A percentile compares a stretch with the other conserved stretches of the same genome.
Conservation (phyloP, 2,113 vertebrate genomes). For the Ophthalmolycus amberensis region DNA sequence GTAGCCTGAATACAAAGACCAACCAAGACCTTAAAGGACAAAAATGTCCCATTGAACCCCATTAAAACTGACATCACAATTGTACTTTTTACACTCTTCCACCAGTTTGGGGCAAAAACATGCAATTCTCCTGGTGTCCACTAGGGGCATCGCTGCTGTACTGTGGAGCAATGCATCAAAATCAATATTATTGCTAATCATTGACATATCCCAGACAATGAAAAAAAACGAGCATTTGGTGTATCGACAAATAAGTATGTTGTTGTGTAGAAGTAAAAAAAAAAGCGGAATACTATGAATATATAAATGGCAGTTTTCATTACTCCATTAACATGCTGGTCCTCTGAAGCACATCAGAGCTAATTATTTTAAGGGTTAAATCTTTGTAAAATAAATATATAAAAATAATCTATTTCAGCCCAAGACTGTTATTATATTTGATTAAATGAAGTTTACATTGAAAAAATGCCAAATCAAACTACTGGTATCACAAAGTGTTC, state of each 20-base stretch:
- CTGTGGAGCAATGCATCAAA: neutral
- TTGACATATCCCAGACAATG: neutral
- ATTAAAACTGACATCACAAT: neutral
- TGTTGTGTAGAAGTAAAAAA: neutral
- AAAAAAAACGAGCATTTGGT: neutral
- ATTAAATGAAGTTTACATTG: neutral
- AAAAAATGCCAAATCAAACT: neutral
- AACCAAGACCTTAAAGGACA: too few relatives aligned
- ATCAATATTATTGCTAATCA: neutral
- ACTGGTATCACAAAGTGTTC: neutral
- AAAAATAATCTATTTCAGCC: too few relatives aligned
- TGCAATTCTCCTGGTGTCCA: neutral
- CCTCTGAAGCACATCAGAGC: neutral
- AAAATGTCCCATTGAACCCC: too few relatives aligned
- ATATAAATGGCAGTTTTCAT: neutral
- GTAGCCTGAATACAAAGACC: too few relatives aligned
- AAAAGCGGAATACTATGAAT: neutral
- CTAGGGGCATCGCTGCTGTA: neutral
- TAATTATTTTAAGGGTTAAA: neutral
- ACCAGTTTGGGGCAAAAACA: neutral
- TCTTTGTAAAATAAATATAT: neutral
- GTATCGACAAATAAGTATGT: neutral
- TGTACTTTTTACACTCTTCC: neutral
- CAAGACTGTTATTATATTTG: too few relatives aligned
- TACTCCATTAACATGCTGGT: neutral